Evolutionary conservation across 2,888 invertebrate genomes (phyloP).

Genomic region (Horisme vitalbata): DNA sequence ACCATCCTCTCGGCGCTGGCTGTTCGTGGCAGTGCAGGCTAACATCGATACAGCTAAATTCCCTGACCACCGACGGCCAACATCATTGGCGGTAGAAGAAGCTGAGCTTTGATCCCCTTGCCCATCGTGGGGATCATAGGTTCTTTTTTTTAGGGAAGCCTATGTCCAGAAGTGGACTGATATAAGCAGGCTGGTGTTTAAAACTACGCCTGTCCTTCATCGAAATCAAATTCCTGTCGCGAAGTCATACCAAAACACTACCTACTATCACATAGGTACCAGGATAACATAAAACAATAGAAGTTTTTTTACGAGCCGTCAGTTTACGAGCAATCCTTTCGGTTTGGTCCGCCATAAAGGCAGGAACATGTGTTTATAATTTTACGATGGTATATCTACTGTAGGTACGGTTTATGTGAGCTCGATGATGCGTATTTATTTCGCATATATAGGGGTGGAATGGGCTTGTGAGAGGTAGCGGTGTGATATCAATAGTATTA

Average conservation of each 20-base stretch:
- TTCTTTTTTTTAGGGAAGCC: no score
- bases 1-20: no score
- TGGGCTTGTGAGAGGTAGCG: neutral
- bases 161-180: no score
- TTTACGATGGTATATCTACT: slow-evolving; percentile 38
- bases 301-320: slow-evolving; percentile 19
- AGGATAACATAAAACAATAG: slow-evolving; percentile 22
- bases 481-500: neutral
- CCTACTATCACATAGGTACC: slow-evolving; percentile 3
- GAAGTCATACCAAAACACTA: slow-evolving; percentile 6
- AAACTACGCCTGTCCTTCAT: no score
- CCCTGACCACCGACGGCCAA: no score
- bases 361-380: slow-evolving; percentile 49
- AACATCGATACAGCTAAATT: no score
- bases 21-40: no score
- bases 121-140: no score
- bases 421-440: slow-evolving; percentile 16
- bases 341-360: slow-evolving; percentile 40
- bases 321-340: slow-evolving; percentile 23
- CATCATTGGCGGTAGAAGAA: no score
- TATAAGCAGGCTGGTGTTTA: no score
- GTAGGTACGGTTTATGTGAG: slow-evolving; percentile 8
- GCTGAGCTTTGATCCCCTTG: no score
- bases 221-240: slow-evolving; percentile 8
- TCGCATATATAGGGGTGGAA: neutral